phyloP scores from a whole-genome alignment of 2,113 vertebrate genomes.

The Lonchura striata region DNA sequence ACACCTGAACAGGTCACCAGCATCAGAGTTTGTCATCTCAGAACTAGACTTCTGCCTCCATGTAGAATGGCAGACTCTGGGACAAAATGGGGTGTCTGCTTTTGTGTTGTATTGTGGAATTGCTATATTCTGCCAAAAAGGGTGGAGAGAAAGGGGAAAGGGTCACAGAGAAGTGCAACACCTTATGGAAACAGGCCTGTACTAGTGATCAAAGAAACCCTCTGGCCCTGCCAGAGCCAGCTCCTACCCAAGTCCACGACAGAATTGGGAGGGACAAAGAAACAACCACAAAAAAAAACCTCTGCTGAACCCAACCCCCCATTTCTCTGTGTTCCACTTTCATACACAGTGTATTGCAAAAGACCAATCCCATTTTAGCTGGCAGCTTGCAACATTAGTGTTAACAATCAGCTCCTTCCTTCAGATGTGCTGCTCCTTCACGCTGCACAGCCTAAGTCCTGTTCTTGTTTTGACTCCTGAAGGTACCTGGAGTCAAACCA shows the following conservation, averaged over 20 bases:
- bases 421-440: rapidly evolving
- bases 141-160: neutral
- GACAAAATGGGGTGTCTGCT: neutral
- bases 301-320: rapidly evolving
- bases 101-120: neutral
- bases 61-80: rapidly evolving
- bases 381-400: neutral
- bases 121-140: no score
- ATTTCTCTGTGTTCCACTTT: neutral
- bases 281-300: neutral
- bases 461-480: neutral
- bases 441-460: rapidly evolving
- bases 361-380: neutral
- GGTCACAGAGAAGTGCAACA: neutral
- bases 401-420: neutral
- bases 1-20: neutral
- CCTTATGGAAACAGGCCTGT: neutral
- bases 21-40: neutral
- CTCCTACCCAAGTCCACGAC: neutral
- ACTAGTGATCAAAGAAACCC: neutral
- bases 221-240: neutral
- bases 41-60: neutral
- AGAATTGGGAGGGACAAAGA: rapidly evolving
- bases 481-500: neutral
- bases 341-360: neutral